Conservation (phyloP, 2,113 vertebrate species). For the Corydoras sp. region DNA sequence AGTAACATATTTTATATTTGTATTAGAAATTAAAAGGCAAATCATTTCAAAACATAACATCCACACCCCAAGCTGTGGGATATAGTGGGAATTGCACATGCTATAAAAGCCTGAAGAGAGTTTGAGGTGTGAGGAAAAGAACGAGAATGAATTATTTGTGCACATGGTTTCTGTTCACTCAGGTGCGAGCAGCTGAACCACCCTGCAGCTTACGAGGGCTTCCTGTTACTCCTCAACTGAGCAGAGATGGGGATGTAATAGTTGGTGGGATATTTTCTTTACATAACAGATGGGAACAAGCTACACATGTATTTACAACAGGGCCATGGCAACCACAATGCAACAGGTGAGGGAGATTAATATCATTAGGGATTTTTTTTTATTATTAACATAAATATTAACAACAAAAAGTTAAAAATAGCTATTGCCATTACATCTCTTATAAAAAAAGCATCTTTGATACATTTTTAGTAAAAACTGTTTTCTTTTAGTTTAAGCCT, state of each 20-base stretch:
- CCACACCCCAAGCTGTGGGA: background rate
- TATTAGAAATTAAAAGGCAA: too few relatives aligned
- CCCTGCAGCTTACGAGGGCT: constrained; percentile 38
- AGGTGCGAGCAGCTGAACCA: constrained; percentile 35
- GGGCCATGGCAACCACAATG: constrained; percentile 41
- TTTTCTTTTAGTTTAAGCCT: constrained; percentile 43
- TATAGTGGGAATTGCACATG: too few relatives aligned
- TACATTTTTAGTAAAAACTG: background rate
- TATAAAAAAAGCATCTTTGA: too few relatives aligned
- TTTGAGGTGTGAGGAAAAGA: constrained; percentile 21
- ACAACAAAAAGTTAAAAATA: too few relatives aligned
- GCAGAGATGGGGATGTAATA: constrained; percentile 46
- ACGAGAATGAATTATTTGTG: constrained; percentile 36
- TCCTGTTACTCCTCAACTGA: constrained; percentile 41
- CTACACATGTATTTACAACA: constrained; percentile 31
- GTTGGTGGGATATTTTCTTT: constrained; percentile 52
- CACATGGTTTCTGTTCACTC: constrained; percentile 39
- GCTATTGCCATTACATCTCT: too few relatives aligned
- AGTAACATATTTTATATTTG: too few relatives aligned
- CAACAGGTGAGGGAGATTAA: constrained; percentile 38
- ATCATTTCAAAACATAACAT: background rate
- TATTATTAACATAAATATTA: too few relatives aligned
- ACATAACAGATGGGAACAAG: constrained; percentile 44
- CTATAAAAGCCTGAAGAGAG: constrained; percentile 3
- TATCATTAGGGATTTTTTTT: background rate